Percentiles rank a stretch among this genome's conserved stretches.
Evolutionary conservation across 2,113 vertebrate genomes (phyloP).

Genomic region (Dipodomys stephensi): DNA sequence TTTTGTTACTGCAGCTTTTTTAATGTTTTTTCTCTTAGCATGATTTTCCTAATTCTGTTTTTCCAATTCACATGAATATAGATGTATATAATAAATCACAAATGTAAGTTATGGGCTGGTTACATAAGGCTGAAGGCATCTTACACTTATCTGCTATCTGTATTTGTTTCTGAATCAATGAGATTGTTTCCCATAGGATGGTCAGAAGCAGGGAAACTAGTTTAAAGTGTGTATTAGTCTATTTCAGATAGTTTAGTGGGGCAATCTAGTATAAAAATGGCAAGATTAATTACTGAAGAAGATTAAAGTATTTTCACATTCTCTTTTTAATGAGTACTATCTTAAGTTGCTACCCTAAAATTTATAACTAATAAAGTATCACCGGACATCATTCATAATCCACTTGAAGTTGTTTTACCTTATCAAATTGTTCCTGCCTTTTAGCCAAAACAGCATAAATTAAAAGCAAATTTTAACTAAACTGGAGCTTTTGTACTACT

Average conservation of each 20-base stretch:
- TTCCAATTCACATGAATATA: conserved; percentile 39
- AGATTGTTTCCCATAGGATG: conserved; percentile 48
- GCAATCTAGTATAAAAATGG: conserved; percentile 69
- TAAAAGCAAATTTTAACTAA: conserved; percentile 84
- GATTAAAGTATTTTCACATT: conserved; percentile 85
- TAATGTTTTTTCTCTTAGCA: conserved; percentile 22
- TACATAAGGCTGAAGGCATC: conserved; percentile 39
- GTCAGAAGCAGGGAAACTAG: conserved; percentile 69
- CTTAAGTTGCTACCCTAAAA: conserved; percentile 82
- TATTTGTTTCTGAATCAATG: conserved; percentile 56
- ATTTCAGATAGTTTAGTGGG: conserved; percentile 71
- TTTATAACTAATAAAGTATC: conserved; percentile 85
- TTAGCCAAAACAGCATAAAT: conserved; percentile 75
- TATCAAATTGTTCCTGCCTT: conserved; percentile 81
- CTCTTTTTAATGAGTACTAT: conserved; percentile 85
- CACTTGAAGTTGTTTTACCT: conserved; percentile 75
- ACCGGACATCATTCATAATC: conserved; percentile 82
- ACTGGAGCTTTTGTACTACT: conserved; percentile 77
- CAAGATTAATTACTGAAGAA: conserved; percentile 83
- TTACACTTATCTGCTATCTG: conserved; percentile 63
- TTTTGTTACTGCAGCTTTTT: conserved; percentile 47
- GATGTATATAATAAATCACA: conserved; percentile 8
- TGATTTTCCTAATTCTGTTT: conserved; percentile 46
- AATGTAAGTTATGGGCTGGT: conserved; percentile 11
- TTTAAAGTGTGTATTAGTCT: conserved; percentile 67